Evolutionary conservation across 1,140 invertebrate genomes (phyloP).

Genomic region (Cydia amplana): DNA sequence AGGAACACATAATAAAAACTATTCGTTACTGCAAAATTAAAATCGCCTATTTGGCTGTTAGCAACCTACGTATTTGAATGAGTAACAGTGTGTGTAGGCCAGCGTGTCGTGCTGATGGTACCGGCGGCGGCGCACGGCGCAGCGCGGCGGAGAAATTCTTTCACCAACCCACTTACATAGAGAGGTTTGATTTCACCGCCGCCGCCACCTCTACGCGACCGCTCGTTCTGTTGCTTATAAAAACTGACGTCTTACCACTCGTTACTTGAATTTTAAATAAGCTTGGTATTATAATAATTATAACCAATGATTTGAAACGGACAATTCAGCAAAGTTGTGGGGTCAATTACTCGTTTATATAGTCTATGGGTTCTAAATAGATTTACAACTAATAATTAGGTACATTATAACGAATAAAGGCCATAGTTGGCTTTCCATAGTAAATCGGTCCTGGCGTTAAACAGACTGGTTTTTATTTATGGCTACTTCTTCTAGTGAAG

Average conservation of each 20-base stretch:
- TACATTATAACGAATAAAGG: no score
- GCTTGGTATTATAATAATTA: neutral
- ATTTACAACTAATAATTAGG: no score
- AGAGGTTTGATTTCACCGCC: constrained; percentile 67
- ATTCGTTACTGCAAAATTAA: neutral
- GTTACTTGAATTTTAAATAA: constrained; percentile 7
- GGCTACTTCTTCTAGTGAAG: no score
- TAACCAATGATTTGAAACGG: no score
- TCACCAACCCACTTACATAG: constrained; percentile 74
- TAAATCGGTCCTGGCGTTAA: no score
- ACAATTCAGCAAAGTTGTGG: no score
- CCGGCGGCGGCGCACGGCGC: constrained; percentile 38
- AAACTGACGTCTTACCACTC: neutral
- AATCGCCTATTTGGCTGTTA: neutral
- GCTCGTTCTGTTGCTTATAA: constrained; percentile 18
- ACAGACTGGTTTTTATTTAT: no score
- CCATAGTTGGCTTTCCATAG: no score
- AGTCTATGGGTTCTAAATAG: no score
- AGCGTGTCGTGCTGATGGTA: constrained; percentile 12
- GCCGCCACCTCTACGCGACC: constrained; percentile 36
- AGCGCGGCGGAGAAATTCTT: constrained; percentile 62
- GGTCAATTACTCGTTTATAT: no score
- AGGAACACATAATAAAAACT: neutral
- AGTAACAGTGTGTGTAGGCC: neutral
- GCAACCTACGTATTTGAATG: neutral